phyloP scores from a whole-genome alignment of 2,888 invertebrate genomes.

The Lepidocyrtinus sp. region DNA sequence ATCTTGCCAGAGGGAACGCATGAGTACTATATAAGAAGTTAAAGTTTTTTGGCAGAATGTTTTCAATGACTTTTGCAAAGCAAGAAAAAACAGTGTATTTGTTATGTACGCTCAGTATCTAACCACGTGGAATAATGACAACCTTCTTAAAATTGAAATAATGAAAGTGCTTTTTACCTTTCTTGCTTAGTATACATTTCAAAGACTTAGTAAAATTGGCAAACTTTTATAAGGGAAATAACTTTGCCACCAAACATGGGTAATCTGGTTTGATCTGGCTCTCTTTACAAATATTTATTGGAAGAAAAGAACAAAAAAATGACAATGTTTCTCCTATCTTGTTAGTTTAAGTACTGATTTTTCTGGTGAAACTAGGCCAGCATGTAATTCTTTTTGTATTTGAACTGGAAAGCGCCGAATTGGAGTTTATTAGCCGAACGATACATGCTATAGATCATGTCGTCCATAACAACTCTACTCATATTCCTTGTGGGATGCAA shows the following conservation, averaged over 20 bases:
- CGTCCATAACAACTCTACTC: neutral
- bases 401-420: too few species aligned
- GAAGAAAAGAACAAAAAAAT: too few species aligned
- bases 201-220: neutral
- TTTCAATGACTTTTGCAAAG: neutral
- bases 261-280: neutral
- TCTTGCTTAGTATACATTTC: neutral
- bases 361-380: neutral
- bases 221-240: neutral
- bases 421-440: too few species aligned
- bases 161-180: neutral
- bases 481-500: conserved; percentile 5
- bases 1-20: conserved; percentile 2
- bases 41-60: neutral
- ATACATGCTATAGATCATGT: neutral
- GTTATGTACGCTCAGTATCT: neutral
- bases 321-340: too few species aligned
- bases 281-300: too few species aligned
- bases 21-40: neutral
- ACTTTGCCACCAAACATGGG: neutral
- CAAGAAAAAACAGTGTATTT: neutral
- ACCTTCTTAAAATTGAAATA: neutral
- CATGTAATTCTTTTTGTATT: too few species aligned
- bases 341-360: neutral
- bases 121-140: conserved; percentile 1